Percentiles rank a stretch among this genome's conserved stretches.
Conservation (phyloP, 1,140 invertebrate species). For the Mesaphorura yosii region DNA sequence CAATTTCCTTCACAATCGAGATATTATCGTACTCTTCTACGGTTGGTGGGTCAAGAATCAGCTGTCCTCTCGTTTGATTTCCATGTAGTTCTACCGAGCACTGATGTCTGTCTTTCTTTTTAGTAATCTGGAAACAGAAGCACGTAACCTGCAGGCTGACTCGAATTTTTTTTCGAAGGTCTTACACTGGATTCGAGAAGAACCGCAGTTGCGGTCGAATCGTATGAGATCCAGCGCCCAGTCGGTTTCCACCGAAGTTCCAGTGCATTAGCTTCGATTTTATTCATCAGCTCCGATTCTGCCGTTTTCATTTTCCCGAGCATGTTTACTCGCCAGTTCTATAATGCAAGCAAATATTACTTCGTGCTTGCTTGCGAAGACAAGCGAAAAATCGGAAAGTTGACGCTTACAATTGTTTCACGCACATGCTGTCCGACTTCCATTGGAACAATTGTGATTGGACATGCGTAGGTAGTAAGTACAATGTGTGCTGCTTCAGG, state of each 20-base stretch:
- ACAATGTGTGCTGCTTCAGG: conserved; percentile 4
- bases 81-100: neutral
- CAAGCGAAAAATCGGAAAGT: neutral
- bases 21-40: neutral
- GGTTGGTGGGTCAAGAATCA: neutral
- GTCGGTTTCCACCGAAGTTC: neutral
- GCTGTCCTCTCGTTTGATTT: neutral
- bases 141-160: neutral
- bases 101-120: neutral
- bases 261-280: conserved; percentile 1
- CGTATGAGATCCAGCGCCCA: neutral
- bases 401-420: neutral
- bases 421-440: neutral
- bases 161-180: too few relatives aligned
- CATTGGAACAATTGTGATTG: conserved; percentile 3
- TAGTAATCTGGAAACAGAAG: neutral
- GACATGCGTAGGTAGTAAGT: neutral
- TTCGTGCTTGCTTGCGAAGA: neutral
- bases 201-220: neutral
- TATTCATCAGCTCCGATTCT: conserved; percentile 1
- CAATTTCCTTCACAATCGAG: neutral
- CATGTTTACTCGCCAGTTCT: conserved; percentile 5
- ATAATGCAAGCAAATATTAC: neutral
- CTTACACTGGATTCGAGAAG: conserved; percentile 2
- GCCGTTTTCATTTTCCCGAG: neutral